Evolutionary conservation across 2,797 vertebrate species (phyloP).

Genomic region (Argyrosomus regius): DNA sequence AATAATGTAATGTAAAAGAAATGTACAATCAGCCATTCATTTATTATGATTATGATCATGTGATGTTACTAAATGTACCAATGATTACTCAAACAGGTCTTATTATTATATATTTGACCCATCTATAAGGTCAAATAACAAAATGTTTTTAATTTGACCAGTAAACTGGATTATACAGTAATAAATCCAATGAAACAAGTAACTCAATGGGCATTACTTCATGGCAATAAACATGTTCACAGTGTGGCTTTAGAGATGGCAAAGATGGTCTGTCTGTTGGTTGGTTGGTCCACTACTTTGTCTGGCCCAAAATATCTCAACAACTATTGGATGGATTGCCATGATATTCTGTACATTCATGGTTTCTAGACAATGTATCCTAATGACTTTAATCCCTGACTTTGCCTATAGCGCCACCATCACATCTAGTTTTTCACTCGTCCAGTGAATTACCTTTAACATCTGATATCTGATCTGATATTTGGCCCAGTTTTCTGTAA

Average conservation of each 20-base stretch:
- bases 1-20: background rate
- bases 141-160: background rate
- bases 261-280: too few relatives aligned
- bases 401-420: background rate
- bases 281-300: background rate
- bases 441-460: background rate
- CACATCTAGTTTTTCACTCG: background rate
- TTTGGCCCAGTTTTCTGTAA: background rate
- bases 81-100: background rate
- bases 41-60: background rate
- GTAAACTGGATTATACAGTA: background rate
- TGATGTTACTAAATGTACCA: background rate
- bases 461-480: background rate
- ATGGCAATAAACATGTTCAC: background rate
- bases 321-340: background rate
- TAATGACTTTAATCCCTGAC: background rate
- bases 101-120: background rate
- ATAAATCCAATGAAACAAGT: background rate
- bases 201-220: background rate
- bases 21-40: background rate
- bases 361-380: background rate
- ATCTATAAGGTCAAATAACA: background rate
- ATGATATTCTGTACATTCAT: background rate
- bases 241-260: background rate
- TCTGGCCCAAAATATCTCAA: background rate